Conservation (phyloP, 2,797 vertebrate species). For the Myripristis jacobus region DNA sequence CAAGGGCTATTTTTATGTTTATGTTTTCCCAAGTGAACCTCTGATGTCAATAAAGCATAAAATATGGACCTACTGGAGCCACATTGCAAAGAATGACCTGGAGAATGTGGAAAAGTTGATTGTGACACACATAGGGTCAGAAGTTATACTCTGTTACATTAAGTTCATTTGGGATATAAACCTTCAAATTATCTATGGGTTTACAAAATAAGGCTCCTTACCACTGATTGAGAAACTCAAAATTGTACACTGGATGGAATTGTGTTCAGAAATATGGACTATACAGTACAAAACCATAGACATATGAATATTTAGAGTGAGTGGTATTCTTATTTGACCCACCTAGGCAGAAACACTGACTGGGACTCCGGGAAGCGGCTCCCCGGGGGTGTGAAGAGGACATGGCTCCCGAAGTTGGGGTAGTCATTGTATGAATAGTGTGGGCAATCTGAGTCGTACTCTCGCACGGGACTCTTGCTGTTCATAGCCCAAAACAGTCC, state of each 20-base stretch:
- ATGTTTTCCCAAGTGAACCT: slow-evolving; percentile 10
- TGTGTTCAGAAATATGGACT: background rate
- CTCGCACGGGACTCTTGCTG: slow-evolving; percentile 74
- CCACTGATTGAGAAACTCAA: too few species aligned
- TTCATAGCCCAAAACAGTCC: slow-evolving; percentile 88
- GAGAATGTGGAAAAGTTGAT: background rate
- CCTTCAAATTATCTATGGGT: background rate
- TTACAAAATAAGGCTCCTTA: too few species aligned
- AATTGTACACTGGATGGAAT: too few species aligned
- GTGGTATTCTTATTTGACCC: slow-evolving; percentile 43
- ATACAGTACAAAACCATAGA: background rate
- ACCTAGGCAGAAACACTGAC: slow-evolving; percentile 84
- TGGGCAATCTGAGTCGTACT: slow-evolving; percentile 74
- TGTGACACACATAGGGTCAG: background rate
- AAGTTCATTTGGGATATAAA: background rate
- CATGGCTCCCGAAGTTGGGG: slow-evolving; percentile 75
- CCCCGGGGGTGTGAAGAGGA: slow-evolving; percentile 79
- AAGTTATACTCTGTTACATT: background rate
- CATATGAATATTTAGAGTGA: background rate
- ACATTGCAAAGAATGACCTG: slow-evolving; percentile 15
- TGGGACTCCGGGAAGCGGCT: slow-evolving; percentile 84
- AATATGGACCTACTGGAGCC: background rate
- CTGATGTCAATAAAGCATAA: slow-evolving; percentile 16
- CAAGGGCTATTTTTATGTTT: background rate
- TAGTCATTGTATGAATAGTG: slow-evolving; percentile 77